Evolutionary conservation across 2,113 vertebrate genomes (phyloP), one percentile per base, ranked within the genome.

Genomic region (Ciconia boyciana): DNA sequence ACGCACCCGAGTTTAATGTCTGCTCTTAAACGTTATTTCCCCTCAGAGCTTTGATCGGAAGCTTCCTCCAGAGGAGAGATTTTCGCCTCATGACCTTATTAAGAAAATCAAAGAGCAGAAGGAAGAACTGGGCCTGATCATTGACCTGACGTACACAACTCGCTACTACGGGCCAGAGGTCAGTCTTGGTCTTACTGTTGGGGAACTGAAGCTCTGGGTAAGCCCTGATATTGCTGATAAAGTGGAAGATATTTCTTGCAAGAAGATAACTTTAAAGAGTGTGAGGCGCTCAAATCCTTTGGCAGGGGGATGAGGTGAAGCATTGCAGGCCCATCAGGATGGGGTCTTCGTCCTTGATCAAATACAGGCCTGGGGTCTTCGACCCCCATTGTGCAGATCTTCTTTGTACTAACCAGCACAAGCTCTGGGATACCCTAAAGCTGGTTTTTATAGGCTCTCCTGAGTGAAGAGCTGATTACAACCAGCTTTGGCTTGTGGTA

Each of bases 161-260:
- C 98, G 99, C 34, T 99, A 99, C 98, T 99, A 99, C 64, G 84
- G 92, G 1, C 96, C 97, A 2, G 91, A 98, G 98, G 99, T 99
- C 69, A 77, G 87, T 69, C 60, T 5, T 29, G 10, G 32, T 24
- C 12, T 24, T 28, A 0, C 31, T 31, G 20, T 5, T 0, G 4
- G 36, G 66, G 32, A 16, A 7, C 6, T 1, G 13, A 44, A 55
- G 51, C 11, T 74, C 60, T 54, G 11, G 26, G 41, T 26, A 9
- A 75, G 24, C 31, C 7, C 13, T 69, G 36, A 5, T 41, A 4
- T 8, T 22, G 57, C 52, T 77, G 60, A n/a, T 43, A 24, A 55
- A 34, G 6, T 6, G 25, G 20, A 31, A 25, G 10, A 1, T 34
- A 22, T 28, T 60, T 71, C 19, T 57, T 13, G 7, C 11, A 1